Evolutionary conservation across 2,888 invertebrate species (phyloP), one percentile per base, ranked within the genome.

Genomic region (Griposia aprilina): DNA sequence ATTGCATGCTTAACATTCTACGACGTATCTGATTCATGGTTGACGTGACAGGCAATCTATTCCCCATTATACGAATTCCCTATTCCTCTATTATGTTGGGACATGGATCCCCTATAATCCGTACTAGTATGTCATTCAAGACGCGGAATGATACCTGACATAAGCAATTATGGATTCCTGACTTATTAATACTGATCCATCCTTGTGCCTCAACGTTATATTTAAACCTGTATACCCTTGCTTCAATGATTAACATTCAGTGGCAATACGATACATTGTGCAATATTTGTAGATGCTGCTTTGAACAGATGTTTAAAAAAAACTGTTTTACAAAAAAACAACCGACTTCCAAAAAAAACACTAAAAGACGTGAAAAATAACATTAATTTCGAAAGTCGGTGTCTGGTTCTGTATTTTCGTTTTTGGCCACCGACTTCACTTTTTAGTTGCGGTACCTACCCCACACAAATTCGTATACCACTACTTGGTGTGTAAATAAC

Each of bases 1-100:
- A 85, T 80, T 83, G 86, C 82, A 52, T 76, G 65, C 68, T 79
- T 76, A 70, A 76, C 76, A 75, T 85, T 85, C 55, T 78, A 78
- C 74, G 70, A 74, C 78, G 69, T 67, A 65, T 69, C 72, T 76
- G 52, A 76, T 75, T 78, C 68, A 85, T 69, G 52, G 78, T 67
- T 74, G 76, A 76, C 84, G 57, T 71, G 73, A 68, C 66, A 82
- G 13, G 69, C 73, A 77, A 84, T 84, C 74, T 73, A 60, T 78
- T 79, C 60, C 62, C 63, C 45, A 84, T 71, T 76, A 83, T 67
- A 68, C 30, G 67, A 80, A 80, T 60, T 57, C 59, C 59, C 52
- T 62, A 65, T 83, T 78, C 26, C 41, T 50, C 52, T 74, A 79
- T 74, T 83, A 80, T 71, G 71, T 71, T 26, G 57, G 59, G 52